Evolutionary conservation across 1,140 invertebrate species (phyloP).

Genomic region (Trissolcus basalis): DNA sequence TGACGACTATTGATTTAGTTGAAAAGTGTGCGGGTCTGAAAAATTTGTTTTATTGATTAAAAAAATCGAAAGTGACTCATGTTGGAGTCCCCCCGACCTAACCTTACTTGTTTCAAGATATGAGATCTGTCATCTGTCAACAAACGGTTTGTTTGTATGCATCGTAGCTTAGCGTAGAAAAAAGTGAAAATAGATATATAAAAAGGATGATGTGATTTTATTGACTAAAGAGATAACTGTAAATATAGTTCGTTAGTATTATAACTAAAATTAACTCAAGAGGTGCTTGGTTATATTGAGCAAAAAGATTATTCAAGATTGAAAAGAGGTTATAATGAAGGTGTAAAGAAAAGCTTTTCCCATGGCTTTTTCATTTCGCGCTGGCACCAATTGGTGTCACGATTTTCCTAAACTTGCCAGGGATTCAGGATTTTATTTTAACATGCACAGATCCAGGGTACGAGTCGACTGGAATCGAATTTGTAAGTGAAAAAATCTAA

Average conservation of each 20-base stretch:
- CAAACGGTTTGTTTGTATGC: conserved; percentile 37
- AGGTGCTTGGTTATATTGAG: not conserved
- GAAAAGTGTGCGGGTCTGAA: conserved; percentile 10
- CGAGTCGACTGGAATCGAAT: conserved; percentile 82
- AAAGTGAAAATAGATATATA: too few species aligned
- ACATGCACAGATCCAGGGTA: conserved; percentile 77
- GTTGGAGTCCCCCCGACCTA: conserved; percentile 14
- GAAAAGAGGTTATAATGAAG: not conserved
- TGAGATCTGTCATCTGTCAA: conserved; percentile 37
- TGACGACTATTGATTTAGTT: conserved; percentile 25
- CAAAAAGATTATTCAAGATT: not conserved
- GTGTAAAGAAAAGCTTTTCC: not conserved
- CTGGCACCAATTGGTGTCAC: conserved; percentile 79
- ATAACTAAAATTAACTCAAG: too few species aligned
- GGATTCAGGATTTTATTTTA: conserved; percentile 82
- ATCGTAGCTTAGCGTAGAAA: not conserved
- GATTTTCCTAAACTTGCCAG: conserved; percentile 82
- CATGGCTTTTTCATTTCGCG: conserved; percentile 76
- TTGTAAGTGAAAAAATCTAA: conserved; percentile 75
- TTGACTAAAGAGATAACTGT: too few species aligned
- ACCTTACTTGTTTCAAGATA: conserved; percentile 8
- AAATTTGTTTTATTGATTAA: conserved; percentile 41
- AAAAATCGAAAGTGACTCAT: conserved; percentile 51
- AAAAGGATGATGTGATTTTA: too few species aligned
- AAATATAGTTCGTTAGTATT: too few species aligned